Conservation (phyloP, 2,113 vertebrate species). For the Albula goreensis region DNA sequence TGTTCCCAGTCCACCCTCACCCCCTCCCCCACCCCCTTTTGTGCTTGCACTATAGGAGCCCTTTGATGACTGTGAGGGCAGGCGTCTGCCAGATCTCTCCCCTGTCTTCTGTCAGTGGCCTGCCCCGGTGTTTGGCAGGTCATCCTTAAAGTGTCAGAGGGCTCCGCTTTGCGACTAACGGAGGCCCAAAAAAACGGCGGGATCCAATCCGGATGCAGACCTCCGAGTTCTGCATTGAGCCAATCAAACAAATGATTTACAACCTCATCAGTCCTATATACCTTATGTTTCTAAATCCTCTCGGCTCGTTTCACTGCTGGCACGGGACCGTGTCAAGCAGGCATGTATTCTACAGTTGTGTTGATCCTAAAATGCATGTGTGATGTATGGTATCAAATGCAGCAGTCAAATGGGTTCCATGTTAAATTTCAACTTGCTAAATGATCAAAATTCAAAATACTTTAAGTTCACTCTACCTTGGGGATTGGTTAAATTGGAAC, state of each 20-base stretch:
- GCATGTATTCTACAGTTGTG: neutral
- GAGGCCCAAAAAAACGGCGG: neutral
- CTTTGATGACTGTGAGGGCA: constrained; percentile 3
- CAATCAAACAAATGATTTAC: neutral
- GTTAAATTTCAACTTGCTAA: no score
- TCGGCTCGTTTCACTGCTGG: neutral
- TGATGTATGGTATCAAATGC: neutral
- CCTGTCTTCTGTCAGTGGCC: constrained; percentile 12
- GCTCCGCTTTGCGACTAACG: neutral
- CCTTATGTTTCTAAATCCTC: neutral
- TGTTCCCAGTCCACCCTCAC: constrained; percentile 10
- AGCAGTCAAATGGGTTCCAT: neutral
- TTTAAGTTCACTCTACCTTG: no score
- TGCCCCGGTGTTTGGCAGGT: neutral
- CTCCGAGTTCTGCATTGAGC: neutral
- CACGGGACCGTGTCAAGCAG: neutral
- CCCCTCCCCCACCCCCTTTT: constrained; percentile 10
- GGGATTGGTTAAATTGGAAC: no score
- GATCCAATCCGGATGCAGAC: neutral
- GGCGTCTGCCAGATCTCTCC: neutral
- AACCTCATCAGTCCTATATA: neutral
- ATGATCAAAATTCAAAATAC: no score
- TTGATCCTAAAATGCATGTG: neutral
- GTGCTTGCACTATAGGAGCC: neutral
- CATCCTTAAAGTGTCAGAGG: neutral